These are phyloP conservation scores for Pogona vitticeps DNA, from an alignment of 2,113 vertebrate species.

Conservation along the genomic window DNA sequence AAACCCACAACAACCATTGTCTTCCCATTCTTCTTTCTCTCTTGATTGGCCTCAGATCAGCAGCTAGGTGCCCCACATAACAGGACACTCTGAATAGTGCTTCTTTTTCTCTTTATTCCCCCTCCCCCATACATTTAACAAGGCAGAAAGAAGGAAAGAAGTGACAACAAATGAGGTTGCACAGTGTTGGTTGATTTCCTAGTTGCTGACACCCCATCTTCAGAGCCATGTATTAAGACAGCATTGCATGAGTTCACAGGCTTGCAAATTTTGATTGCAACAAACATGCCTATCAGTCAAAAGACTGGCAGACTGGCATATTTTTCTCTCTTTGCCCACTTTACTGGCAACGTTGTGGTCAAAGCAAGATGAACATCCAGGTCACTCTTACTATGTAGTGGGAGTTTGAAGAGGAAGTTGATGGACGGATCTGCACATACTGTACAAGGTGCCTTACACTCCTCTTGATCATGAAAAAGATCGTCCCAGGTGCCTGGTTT, in stretches of 20 bases:
- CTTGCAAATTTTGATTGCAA: not conserved
- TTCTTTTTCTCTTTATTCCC: not conserved
- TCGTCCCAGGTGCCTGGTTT: not conserved
- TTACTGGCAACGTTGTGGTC: not conserved
- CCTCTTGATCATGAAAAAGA: no score
- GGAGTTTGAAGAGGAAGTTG: not conserved
- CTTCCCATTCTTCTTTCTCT: not conserved
- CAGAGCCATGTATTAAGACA: not conserved
- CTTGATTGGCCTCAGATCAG: not conserved
- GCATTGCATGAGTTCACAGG: slow-evolving; percentile 39
- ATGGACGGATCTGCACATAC: fast-evolving
- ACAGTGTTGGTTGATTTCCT: not conserved
- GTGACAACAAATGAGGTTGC: slow-evolving; percentile 65
- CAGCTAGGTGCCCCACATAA: slow-evolving; percentile 11
- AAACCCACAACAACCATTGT: no score
- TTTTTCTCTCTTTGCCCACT: not conserved
- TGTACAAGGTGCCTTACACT: not conserved
- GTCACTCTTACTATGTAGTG: not conserved
- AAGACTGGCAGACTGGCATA: not conserved
- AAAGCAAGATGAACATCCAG: not conserved
- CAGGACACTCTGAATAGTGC: slow-evolving; percentile 53
- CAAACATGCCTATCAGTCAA: not conserved
- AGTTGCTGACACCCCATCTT: not conserved
- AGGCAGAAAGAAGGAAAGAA: slow-evolving; percentile 55
- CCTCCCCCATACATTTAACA: slow-evolving; percentile 54